These are phyloP conservation scores for Myiotriccus ornatus DNA, from an alignment of 2,797 vertebrate species.

Conservation along the genomic window DNA sequence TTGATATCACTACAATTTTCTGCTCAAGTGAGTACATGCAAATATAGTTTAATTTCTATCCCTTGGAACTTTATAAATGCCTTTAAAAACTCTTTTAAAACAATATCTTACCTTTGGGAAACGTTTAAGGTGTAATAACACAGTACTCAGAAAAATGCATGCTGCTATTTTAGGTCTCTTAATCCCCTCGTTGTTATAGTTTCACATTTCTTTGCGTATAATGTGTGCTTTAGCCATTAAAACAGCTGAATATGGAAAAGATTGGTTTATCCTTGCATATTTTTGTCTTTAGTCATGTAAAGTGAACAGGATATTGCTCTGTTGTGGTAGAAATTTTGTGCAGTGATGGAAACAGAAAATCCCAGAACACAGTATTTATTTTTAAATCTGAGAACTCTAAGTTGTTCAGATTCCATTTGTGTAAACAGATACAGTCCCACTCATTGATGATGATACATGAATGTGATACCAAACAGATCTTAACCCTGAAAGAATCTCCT, in stretches of 20 bases:
- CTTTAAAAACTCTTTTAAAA: background rate
- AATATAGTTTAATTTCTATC: background rate
- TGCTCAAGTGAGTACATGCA: background rate
- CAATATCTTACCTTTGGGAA: background rate
- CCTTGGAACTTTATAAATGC: background rate
- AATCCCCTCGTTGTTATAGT: background rate
- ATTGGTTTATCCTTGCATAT: background rate
- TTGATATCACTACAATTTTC: background rate
- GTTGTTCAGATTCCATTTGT: background rate
- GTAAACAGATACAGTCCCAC: background rate
- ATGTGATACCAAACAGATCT: background rate
- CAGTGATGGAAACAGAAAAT: background rate
- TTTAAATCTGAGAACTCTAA: background rate
- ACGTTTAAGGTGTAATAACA: background rate
- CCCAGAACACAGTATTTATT: background rate
- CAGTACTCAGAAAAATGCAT: background rate
- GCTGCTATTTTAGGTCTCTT: background rate
- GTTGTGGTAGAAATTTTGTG: background rate
- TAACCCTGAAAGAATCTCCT: background rate
- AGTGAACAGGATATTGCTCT: background rate
- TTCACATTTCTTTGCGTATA: background rate
- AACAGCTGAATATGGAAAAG: conserved; percentile 17
- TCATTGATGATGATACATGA: background rate
- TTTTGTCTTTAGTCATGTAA: conserved; percentile 22
- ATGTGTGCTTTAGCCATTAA: background rate